These are phyloP conservation scores for Misgurnus anguillicaudatus DNA, from an alignment of 2,113 vertebrate species.

Conservation along the genomic window DNA sequence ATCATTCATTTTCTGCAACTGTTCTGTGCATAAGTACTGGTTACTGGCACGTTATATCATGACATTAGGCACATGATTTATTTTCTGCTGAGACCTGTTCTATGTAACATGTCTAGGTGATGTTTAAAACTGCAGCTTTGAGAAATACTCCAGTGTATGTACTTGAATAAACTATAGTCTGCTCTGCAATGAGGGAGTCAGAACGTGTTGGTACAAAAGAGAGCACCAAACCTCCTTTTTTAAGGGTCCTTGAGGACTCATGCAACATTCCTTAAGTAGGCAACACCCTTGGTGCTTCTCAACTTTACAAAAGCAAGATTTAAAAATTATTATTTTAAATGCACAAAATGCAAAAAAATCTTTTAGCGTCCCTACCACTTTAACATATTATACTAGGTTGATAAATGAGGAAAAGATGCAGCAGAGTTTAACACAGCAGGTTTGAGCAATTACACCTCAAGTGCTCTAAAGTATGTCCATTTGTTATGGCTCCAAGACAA, in stretches of 20 bases:
- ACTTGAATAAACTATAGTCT: slow-evolving; percentile 28
- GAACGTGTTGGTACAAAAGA: slow-evolving; percentile 44
- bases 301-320: background rate
- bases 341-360: background rate
- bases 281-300: slow-evolving; percentile 23
- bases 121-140: slow-evolving; percentile 18
- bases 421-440: background rate
- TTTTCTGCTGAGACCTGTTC: slow-evolving; percentile 12
- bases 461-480: slow-evolving; percentile 20
- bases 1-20: slow-evolving; percentile 14
- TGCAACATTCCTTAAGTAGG: slow-evolving; percentile 72
- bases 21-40: slow-evolving; percentile 12
- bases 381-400: background rate
- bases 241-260: slow-evolving; percentile 71
- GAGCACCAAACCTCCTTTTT: slow-evolving; percentile 53
- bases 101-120: slow-evolving; percentile 29
- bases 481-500: slow-evolving; percentile 33
- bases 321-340: slow-evolving; percentile 9
- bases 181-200: slow-evolving; percentile 31
- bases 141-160: slow-evolving; percentile 19
- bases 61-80: slow-evolving; percentile 18
- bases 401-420: background rate
- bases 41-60: slow-evolving; percentile 25
- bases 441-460: slow-evolving; percentile 33
- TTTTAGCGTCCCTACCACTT: background rate